Evolutionary conservation across 2,888 invertebrate species (phyloP).

Genomic region (Leucoptera coffeella): DNA sequence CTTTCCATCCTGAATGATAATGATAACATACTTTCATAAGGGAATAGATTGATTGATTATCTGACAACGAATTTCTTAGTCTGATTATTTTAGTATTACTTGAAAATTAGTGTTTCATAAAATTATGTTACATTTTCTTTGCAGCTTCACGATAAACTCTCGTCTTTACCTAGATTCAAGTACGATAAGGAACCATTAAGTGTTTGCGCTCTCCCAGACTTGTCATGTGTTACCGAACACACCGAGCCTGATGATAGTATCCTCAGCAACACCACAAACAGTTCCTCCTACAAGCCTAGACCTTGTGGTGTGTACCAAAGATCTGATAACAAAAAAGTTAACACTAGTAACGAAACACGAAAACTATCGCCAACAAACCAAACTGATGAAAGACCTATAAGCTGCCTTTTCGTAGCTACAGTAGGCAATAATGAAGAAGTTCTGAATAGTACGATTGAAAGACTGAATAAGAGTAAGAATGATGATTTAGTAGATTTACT

Average conservation of each 20-base stretch:
- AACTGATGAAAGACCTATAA: constrained; percentile 12
- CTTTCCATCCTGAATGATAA: too few relatives aligned
- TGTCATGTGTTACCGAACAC: constrained; percentile 22
- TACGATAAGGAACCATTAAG: constrained; percentile 16
- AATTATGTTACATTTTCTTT: constrained; percentile 8
- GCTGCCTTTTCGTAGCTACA: constrained; percentile 18
- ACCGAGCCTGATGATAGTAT: constrained; percentile 17
- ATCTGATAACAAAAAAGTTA: constrained; percentile 1
- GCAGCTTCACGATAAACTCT: constrained; percentile 27
- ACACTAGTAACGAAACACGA: constrained; percentile 2
- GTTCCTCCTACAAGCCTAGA: constrained; percentile 11
- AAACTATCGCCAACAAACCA: constrained; percentile 11
- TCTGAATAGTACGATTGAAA: constrained; percentile 19
- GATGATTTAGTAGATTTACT: constrained; percentile 21
- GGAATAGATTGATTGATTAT: too few relatives aligned
- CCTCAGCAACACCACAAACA: constrained; percentile 9
- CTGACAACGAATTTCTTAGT: too few relatives aligned
- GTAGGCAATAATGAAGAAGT: constrained; percentile 18
- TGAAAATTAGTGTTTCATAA: too few relatives aligned
- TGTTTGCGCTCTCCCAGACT: constrained; percentile 16
- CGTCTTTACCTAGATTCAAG: constrained; percentile 14
- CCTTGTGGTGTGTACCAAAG: constrained; percentile 12
- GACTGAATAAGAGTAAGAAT: neutral
- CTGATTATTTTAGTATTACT: too few relatives aligned
- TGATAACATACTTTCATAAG: too few relatives aligned